Evolutionary conservation across 2,888 invertebrate genomes (phyloP).

Genomic region (Colostygia pectinataria): DNA sequence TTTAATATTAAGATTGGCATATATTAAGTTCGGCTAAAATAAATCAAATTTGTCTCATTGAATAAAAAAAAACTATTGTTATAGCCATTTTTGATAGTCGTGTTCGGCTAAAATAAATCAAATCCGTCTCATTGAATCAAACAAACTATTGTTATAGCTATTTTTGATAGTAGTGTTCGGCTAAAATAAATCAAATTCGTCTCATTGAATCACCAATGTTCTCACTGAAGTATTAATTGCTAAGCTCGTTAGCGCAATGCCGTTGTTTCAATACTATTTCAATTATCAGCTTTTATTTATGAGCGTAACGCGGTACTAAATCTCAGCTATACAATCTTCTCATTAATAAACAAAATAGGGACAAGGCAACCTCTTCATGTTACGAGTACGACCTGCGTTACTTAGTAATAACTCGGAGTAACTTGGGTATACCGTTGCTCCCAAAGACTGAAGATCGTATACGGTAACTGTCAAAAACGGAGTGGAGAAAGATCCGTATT

Average conservation of each 20-base stretch:
- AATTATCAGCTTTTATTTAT: slow-evolving; percentile 21
- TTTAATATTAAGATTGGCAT: too few relatives aligned
- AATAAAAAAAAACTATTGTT: too few relatives aligned
- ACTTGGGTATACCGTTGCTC: not conserved
- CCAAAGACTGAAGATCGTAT: not conserved
- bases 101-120: too few relatives aligned
- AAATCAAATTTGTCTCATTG: too few relatives aligned
- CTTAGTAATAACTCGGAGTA: slow-evolving; percentile 21
- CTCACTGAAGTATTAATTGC: slow-evolving; percentile 12
- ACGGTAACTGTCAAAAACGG: too few relatives aligned
- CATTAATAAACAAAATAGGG: slow-evolving; percentile 24
- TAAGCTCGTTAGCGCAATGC: slow-evolving; percentile 18
- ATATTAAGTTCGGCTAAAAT: too few relatives aligned
- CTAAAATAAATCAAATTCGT: slow-evolving; percentile 11
- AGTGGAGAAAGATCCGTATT: too few relatives aligned
- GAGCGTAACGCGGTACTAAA: slow-evolving; percentile 13
- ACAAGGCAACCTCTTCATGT: slow-evolving; percentile 10
- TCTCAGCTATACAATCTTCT: slow-evolving; percentile 16
- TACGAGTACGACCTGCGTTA: slow-evolving; percentile 15
- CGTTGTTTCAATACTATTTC: slow-evolving; percentile 17
- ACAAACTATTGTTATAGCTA: too few relatives aligned
- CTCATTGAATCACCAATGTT: slow-evolving; percentile 8
- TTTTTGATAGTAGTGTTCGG: too few relatives aligned
- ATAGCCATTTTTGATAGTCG: too few relatives aligned
- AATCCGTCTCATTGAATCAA: too few relatives aligned